Evolutionary conservation across 2,113 vertebrate genomes (phyloP).

Genomic region (Ophiodon elongatus): DNA sequence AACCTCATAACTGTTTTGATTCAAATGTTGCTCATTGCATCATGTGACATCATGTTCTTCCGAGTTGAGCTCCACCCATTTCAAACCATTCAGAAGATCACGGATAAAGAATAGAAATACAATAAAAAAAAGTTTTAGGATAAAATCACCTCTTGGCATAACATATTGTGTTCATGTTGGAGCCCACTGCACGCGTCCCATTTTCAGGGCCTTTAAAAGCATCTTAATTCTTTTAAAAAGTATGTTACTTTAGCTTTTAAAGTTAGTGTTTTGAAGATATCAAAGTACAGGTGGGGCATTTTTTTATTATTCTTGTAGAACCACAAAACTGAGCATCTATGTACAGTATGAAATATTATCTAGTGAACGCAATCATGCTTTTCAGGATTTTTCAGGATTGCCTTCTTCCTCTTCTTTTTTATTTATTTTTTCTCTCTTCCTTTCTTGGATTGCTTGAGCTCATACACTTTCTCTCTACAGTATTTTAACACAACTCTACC

Average conservation of each 20-base stretch:
- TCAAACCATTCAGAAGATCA: neutral
- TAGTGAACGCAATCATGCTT: neutral
- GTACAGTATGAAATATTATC: neutral
- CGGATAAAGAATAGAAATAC: neutral
- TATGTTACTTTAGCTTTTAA: neutral
- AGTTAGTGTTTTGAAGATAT: neutral
- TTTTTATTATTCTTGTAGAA: neutral
- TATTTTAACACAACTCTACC: neutral
- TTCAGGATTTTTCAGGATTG: too few relatives aligned
- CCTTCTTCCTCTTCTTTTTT: too few relatives aligned
- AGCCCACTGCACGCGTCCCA: too few relatives aligned
- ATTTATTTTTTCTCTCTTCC: neutral
- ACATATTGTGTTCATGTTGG: neutral
- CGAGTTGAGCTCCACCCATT: neutral
- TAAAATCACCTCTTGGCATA: neutral
- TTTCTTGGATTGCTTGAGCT: neutral
- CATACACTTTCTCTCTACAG: neutral
- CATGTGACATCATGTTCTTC: neutral
- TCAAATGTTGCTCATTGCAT: too few relatives aligned
- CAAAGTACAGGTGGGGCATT: neutral
- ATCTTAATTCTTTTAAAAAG: neutral
- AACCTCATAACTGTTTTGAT: neutral
- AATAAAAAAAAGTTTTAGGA: neutral
- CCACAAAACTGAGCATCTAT: neutral
- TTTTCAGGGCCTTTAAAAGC: neutral